Base-by-base conservation (phyloP, 1,140 invertebrate species). In the Magallana ariakensis region DNA sequence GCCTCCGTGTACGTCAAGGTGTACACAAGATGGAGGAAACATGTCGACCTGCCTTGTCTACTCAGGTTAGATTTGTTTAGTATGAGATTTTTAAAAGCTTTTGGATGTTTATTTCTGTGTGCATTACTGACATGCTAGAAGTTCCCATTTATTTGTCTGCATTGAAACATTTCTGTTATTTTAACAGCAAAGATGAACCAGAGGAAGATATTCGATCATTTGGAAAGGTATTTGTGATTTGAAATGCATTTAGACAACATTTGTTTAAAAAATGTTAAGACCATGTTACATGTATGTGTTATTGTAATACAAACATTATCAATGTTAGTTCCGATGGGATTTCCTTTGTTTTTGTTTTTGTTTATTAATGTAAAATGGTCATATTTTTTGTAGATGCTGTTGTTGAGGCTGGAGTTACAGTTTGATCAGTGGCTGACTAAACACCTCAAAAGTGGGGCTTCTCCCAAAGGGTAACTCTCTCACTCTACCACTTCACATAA, bases 351-450 rank as follows among this genome's bases (percentile, higher is more conserved):
- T n/a, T 46, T 1, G 1, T 46, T 46, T 46, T 46, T 46, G 33
- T 46, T 46, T 1, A 60, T 16, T n/a, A 16, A 60, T 6, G 0
- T 8, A 8, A 26, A 26, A 5, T 70, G 33, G 2, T 5, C 33
- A 0, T 46, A 5, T 11, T 66, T 22, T 19, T 70, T 70, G 9
- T 33, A 70, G 66, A 75, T 75, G 66, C 13, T 75, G 66, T 26
- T 75, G 33, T 80, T 91, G 57, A 92, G 87, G 87, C 75, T 89
- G 80, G 93, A 94, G 86, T 85, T 94, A 33, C 91, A 92, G 82
- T 85, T 93, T 16, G 93, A 94, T 66, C 85, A 91, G 1, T 94
- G 91, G 91, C 92, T 70, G 33, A 75, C 66, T 10, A 75, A 75
- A 22, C 66, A 75, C 22, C 66, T 75, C 66, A 75, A 13, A 33